phyloP scores from a whole-genome alignment of 1,140 invertebrate genomes.

The Oncopeltus fasciatus region DNA sequence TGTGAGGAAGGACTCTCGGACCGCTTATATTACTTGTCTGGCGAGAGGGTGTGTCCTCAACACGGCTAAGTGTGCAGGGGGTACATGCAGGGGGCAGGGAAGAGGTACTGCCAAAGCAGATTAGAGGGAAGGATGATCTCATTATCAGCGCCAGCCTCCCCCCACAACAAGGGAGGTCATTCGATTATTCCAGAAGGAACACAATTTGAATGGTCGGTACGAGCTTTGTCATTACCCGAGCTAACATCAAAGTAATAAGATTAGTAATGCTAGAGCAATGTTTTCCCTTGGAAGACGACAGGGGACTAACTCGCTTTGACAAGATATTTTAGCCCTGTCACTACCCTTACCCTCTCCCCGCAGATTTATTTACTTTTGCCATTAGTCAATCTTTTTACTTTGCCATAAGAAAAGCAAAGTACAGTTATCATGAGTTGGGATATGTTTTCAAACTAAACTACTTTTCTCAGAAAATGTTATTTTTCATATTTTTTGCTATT shows the following conservation, averaged over 20 bases:
- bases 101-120: neutral
- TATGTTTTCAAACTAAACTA: too few relatives aligned
- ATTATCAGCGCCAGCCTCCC: neutral
- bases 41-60: too few relatives aligned
- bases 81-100: neutral
- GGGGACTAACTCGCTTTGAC: neutral
- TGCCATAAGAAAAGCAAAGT: too few relatives aligned
- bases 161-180: too few relatives aligned
- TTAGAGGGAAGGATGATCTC: neutral
- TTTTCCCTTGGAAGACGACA: neutral
- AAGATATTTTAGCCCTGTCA: neutral
- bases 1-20: too few relatives aligned
- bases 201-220: neutral
- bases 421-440: too few relatives aligned
- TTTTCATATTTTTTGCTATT: too few relatives aligned
- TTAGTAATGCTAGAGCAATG: neutral
- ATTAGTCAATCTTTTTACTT: neutral
- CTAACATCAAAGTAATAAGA: constrained; percentile 3
- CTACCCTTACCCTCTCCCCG: neutral
- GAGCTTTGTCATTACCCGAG: neutral
- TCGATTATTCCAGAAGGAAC: neutral
- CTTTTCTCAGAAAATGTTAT: too few relatives aligned
- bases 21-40: too few relatives aligned
- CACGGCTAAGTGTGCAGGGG: too few relatives aligned
- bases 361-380: neutral